phyloP scores from a whole-genome alignment of 2,113 vertebrate genomes.

The Riparia riparia region DNA sequence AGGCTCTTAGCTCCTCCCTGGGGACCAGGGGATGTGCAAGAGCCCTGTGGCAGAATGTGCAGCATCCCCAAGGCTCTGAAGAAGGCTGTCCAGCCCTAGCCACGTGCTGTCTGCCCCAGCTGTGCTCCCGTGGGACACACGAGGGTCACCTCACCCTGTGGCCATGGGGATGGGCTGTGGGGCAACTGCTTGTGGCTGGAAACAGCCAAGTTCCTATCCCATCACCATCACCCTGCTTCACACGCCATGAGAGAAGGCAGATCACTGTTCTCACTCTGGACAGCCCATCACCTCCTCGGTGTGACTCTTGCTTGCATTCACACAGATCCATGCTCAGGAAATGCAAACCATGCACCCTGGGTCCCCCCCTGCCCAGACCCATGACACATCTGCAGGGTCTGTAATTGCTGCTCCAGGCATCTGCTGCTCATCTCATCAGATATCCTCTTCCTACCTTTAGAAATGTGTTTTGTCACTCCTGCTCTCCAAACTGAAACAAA shows the following conservation, averaged over 20 bases:
- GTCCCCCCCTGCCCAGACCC: background rate
- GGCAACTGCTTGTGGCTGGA: background rate
- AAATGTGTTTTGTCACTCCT: background rate
- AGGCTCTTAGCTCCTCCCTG: background rate
- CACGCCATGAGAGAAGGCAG: background rate
- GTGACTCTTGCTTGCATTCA: background rate
- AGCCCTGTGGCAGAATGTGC: background rate
- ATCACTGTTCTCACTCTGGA: background rate
- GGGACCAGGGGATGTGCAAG: background rate
- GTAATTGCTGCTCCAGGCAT: background rate
- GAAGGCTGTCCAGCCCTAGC: background rate
- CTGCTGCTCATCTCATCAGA: background rate
- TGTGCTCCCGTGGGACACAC: background rate
- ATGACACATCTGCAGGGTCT: background rate
- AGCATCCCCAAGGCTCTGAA: background rate
- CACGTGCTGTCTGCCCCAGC: background rate
- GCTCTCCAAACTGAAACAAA: background rate
- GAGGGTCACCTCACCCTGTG: background rate
- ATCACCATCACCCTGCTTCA: background rate
- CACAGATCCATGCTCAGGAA: background rate
- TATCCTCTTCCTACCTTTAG: background rate
- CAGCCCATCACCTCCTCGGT: background rate
- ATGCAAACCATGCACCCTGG: background rate
- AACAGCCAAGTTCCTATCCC: background rate
- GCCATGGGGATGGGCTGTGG: accelerated